Conservation (phyloP, 2,888 invertebrate species). For the Synergus gifuensis region DNA sequence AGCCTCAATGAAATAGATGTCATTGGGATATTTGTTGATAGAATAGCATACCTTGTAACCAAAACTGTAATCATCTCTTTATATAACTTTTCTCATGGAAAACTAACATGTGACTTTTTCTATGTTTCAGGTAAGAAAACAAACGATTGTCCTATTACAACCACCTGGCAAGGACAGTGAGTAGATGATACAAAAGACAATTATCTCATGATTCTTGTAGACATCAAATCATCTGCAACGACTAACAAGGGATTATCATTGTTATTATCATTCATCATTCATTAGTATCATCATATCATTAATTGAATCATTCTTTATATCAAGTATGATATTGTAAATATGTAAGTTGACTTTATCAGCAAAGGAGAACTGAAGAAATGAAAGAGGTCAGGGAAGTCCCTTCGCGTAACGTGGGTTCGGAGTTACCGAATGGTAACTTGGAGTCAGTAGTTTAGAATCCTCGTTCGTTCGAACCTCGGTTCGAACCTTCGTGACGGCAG, state of each 20-base stretch:
- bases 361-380: not conserved
- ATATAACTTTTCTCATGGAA: not conserved
- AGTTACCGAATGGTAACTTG: slow-evolving; percentile 60
- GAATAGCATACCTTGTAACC: not conserved
- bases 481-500: slow-evolving; percentile 67
- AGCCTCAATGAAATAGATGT: too few relatives aligned
- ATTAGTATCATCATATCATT: not conserved
- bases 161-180: slow-evolving; percentile 55
- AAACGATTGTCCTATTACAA: not conserved
- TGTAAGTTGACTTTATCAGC: not conserved
- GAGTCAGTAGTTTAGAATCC: slow-evolving; percentile 65
- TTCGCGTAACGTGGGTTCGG: slow-evolving; percentile 43
- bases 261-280: not conserved
- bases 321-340: not conserved
- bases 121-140: slow-evolving; percentile 74
- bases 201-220: slow-evolving; percentile 7
- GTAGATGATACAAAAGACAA: slow-evolving; percentile 51
- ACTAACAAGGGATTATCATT: not conserved
- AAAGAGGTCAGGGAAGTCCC: not conserved
- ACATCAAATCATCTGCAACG: slow-evolving; percentile 7
- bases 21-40: not conserved
- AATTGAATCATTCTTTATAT: too few relatives aligned
- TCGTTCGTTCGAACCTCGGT: slow-evolving; percentile 64
- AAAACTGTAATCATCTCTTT: not conserved
- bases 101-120: slow-evolving; percentile 47